Evolutionary conservation across 1,140 invertebrate genomes (phyloP).

Genomic region (Ctenoplectra terminalis): DNA sequence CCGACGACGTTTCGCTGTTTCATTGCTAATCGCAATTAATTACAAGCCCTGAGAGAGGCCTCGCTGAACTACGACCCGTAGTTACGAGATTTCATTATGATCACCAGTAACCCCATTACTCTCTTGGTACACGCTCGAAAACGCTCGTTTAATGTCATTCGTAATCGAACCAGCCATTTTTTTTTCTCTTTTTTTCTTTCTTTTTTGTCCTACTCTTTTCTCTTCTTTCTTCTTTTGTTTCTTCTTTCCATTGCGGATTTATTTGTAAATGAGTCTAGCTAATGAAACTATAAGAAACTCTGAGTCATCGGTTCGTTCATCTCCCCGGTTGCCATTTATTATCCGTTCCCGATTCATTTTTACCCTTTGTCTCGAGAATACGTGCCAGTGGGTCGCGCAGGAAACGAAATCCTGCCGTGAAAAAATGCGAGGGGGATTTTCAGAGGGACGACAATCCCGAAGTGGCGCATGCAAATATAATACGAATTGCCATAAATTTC

Average conservation of each 20-base stretch:
- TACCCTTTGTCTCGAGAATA: constrained; percentile 24
- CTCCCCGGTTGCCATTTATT: constrained; percentile 9
- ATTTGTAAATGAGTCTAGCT: neutral
- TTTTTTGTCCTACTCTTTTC: too few species aligned
- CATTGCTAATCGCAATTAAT: constrained; percentile 33
- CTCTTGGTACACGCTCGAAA: neutral
- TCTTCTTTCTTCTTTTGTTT: neutral
- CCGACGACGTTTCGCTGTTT: neutral
- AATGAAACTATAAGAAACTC: constrained; percentile 6
- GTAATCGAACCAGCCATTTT: neutral
- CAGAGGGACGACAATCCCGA: neutral
- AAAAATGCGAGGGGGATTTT: neutral
- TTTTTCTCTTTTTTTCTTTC: neutral
- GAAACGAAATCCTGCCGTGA: constrained; percentile 14
- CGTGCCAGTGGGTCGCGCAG: constrained; percentile 28
- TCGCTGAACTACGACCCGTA: neutral
- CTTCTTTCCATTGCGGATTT: neutral
- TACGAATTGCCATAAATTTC: constrained; percentile 11
- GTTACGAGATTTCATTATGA: constrained; percentile 29
- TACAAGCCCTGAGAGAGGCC: neutral
- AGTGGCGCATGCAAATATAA: neutral
- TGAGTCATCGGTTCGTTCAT: neutral
- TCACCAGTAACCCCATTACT: constrained; percentile 14
- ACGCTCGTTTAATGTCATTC: neutral
- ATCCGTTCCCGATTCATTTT: constrained; percentile 6